Evolutionary conservation across 1,140 invertebrate species (phyloP).

Genomic region (Macrobrachium rosenbergii): DNA sequence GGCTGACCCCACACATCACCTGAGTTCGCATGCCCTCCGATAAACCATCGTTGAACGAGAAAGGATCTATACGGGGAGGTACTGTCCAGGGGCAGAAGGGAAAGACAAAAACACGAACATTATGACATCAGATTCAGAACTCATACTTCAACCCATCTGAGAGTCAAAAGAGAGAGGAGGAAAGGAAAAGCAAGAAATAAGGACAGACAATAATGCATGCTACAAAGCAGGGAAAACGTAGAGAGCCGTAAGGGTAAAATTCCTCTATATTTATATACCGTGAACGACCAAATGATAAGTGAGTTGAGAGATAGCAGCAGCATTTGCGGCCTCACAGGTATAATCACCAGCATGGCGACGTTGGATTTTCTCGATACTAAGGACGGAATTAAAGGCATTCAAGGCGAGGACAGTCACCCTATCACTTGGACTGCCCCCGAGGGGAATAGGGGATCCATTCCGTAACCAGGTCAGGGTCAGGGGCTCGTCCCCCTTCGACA

Average conservation of each 20-base stretch:
- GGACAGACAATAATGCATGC: neutral
- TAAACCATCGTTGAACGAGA: constrained; percentile 59
- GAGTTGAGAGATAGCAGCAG: constrained; percentile 43
- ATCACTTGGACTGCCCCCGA: constrained; percentile 68
- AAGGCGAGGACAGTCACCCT: constrained; percentile 76
- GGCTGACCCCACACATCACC: constrained; percentile 92
- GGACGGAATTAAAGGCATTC: constrained; percentile 88
- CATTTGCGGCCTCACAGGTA: constrained; percentile 75
- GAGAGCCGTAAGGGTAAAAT: too few relatives aligned
- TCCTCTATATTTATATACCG: constrained; percentile 8
- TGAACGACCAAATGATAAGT: constrained; percentile 45
- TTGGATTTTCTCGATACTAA: constrained; percentile 88
- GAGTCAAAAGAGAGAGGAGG: too few relatives aligned
- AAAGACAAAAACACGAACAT: constrained; percentile 47
- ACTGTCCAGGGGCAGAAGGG: constrained; percentile 43
- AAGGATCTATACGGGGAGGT: constrained; percentile 59
- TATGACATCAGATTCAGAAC: constrained; percentile 38
- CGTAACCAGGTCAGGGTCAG: constrained; percentile 84
- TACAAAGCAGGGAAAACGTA: too few relatives aligned
- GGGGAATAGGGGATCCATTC: constrained; percentile 77
- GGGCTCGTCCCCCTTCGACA: constrained; percentile 96
- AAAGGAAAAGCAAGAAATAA: neutral
- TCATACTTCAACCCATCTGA: neutral
- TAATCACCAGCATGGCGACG: constrained; percentile 89
- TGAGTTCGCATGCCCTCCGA: constrained; percentile 71